phyloP scores from a whole-genome alignment of 1,140 invertebrate genomes.

The Apis mellifera region Amel_HAv3.1 CM009945.2:6271001-6271500 shows the following conservation, averaged over 20 bases:
- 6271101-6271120: slow-evolving; percentile 4
- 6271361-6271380: too few species aligned
- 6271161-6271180: slow-evolving; percentile 42
- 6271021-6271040: slow-evolving; percentile 7
- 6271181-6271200: not conserved
- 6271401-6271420: not conserved
- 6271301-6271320: too few species aligned
- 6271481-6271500: slow-evolving; percentile 39
- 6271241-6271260: too few species aligned
- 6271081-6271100: not conserved
- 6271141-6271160: slow-evolving; percentile 51
- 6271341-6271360: too few species aligned
- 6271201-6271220: not conserved
- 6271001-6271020: slow-evolving; percentile 7
- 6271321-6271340: too few species aligned
- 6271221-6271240: not conserved
- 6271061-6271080: slow-evolving; percentile 25
- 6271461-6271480: slow-evolving; percentile 43
- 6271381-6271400: too few species aligned
- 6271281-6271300: too few species aligned
- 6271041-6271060: slow-evolving; percentile 27
- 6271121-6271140: slow-evolving; percentile 50
- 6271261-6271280: too few species aligned
- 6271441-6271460: not conserved
- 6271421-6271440: not conserved